phyloP scores from a whole-genome alignment of 2,113 vertebrate species.

The Bubo scandiacus region DNA sequence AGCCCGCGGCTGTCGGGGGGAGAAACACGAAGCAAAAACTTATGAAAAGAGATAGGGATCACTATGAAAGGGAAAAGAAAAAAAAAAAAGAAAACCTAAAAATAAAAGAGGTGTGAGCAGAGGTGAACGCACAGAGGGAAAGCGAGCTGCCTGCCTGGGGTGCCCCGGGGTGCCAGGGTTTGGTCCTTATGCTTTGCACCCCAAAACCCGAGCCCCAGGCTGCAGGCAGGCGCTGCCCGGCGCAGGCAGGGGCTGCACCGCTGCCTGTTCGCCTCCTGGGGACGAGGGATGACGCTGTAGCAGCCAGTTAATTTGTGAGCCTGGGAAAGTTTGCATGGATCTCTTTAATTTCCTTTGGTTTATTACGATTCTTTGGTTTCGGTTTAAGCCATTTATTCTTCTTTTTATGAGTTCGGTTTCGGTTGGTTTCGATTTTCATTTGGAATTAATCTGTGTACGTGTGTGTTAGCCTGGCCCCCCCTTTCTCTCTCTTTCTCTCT shows the following conservation, averaged over 20 bases:
- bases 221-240: not conserved
- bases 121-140: not conserved
- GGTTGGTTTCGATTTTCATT: slow-evolving; percentile 70
- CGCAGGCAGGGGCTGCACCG: not conserved
- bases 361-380: slow-evolving; percentile 73
- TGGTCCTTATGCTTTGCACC: not conserved
- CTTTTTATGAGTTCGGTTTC: slow-evolving; percentile 74
- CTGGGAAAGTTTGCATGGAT: slow-evolving; percentile 91
- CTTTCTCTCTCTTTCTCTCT: slow-evolving; percentile 17
- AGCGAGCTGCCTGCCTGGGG: slow-evolving; percentile 28
- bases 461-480: slow-evolving; percentile 71
- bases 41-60: not conserved
- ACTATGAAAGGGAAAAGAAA: not conserved
- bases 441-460: slow-evolving; percentile 70
- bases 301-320: slow-evolving; percentile 69
- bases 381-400: slow-evolving; percentile 69
- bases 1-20: not conserved
- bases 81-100: not conserved
- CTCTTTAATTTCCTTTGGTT: slow-evolving; percentile 72
- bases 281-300: slow-evolving; percentile 81
- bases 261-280: slow-evolving; percentile 64
- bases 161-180: not conserved
- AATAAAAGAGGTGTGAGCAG: not conserved
- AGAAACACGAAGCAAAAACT: not conserved
- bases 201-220: not conserved